Percentiles rank a stretch among this genome's conserved stretches.
These are phyloP conservation scores for Akabosia matsudoensis DNA, from an alignment of 1,140 invertebrate species.

Conservation along the genomic window DNA sequence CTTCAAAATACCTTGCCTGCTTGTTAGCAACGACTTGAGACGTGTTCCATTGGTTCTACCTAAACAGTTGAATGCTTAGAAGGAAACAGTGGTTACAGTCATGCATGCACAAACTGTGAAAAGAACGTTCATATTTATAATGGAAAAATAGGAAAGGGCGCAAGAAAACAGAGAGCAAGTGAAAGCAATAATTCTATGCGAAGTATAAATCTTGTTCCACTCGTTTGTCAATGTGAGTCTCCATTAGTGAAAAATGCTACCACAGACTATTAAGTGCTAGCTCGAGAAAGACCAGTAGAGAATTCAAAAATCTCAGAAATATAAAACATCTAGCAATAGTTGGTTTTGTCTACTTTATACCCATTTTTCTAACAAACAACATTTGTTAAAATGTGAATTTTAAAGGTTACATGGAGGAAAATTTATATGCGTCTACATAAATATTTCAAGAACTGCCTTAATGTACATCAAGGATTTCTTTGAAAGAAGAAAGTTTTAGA, in stretches of 20 bases:
- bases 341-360: no score
- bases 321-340: no score
- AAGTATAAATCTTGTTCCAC: slow-evolving; percentile 24
- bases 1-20: neutral
- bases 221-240: slow-evolving; percentile 22
- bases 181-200: slow-evolving; percentile 9
- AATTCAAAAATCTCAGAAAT: no score
- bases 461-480: neutral
- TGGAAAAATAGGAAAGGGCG: slow-evolving; percentile 9
- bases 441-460: neutral
- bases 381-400: slow-evolving; percentile 1
- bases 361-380: no score
- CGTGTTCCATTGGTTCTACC: no score
- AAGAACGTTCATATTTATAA: neutral
- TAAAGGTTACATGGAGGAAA: neutral
- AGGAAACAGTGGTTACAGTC: no score
- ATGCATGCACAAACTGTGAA: neutral
- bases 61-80: no score
- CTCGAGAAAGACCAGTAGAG: neutral
- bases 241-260: slow-evolving; percentile 22
- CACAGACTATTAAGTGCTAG: neutral
- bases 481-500: neutral
- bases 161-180: neutral
- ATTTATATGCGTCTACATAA: neutral
- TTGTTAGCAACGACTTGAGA: no score